Base-by-base conservation (phyloP, 2,888 invertebrate genomes). In the Isotomurus palustris region DNA sequence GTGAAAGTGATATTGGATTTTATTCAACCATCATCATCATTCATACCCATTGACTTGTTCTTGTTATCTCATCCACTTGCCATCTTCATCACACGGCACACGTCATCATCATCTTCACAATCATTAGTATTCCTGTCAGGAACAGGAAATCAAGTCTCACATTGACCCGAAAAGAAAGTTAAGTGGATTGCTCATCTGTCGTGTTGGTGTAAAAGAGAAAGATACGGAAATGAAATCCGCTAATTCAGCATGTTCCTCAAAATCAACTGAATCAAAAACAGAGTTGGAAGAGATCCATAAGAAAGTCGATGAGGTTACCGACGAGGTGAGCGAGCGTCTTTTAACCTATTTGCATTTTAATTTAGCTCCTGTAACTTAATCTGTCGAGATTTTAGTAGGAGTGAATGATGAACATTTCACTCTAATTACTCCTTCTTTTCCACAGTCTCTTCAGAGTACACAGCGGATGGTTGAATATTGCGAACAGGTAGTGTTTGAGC, bases 401-500 rank as follows among this genome's bases (percentile, higher is more conserved):
- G 6, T 19, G n/a, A 21, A 12, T 6, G 24, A 8, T 21, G 8
- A 44, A 14, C 12, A 12, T 44, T 44, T 14, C 24, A 44, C 8
- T 22, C 22, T 22, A 12, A 8, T 22, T 36, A 17, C n/a, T 45
- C 5, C 32, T 48, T 40, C 47, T 28, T 14, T n/a, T 25, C n/a
- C 25, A n/a, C 27, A 61, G 61, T 58, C 61, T n/a, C 35, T 62
- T 12, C 22, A 24, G 29, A 58, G 61, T 48, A 62, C 61, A 3
- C 50, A 55, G 27, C 25, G 61, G 44, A 62, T 62, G 61, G 53
- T 55, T 14, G 61, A 62, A 41, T 58, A 45, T 25, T 58, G 61
- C 41, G 61, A 62, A 24, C 58, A 62, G 47, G 56, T 56, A 40
- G 28, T 21, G 6, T 14, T 17, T 40, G 6, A n/a, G n/a, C n/a